phyloP scores from a whole-genome alignment of 2,888 invertebrate species.

The Mythimna ferrago region DNA sequence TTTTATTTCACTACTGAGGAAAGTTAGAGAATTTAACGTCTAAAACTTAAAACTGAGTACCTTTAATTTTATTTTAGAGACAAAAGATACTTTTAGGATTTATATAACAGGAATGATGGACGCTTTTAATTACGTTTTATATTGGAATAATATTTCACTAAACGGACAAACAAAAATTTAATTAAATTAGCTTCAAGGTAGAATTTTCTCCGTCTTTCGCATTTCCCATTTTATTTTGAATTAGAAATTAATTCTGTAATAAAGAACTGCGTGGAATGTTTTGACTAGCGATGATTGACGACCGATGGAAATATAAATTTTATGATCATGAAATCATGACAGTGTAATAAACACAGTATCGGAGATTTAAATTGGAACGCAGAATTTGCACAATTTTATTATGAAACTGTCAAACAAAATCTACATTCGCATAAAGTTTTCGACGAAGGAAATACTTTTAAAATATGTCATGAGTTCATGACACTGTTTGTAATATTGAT shows the following conservation, averaged over 20 bases:
- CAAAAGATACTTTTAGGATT: constrained; percentile 55
- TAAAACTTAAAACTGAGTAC: constrained; percentile 41
- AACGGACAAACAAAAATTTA: constrained; percentile 54
- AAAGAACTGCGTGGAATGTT: constrained; percentile 49
- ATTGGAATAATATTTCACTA: constrained; percentile 59
- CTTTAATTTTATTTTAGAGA: constrained; percentile 51
- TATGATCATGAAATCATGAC: constrained; percentile 54
- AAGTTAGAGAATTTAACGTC: constrained; percentile 28
- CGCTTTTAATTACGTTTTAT: constrained; percentile 56
- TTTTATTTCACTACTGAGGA: constrained; percentile 22
- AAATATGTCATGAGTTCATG: background rate
- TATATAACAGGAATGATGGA: constrained; percentile 52
- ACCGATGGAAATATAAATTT: constrained; percentile 56
- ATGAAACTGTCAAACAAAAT: constrained; percentile 14
- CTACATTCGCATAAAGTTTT: constrained; percentile 25
- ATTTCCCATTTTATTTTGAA: constrained; percentile 41
- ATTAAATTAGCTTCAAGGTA: constrained; percentile 50
- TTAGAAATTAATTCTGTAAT: constrained; percentile 48
- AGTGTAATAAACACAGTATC: constrained; percentile 52
- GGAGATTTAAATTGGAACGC: constrained; percentile 30
- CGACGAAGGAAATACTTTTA: background rate
- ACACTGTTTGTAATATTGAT: background rate
- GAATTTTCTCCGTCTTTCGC: constrained; percentile 25
- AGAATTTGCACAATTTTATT: constrained; percentile 40
- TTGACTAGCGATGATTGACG: constrained; percentile 52